Evolutionary conservation across 2,113 vertebrate species (phyloP), one percentile per base, ranked within the genome.

Genomic region (Carollia perspicillata): DNA sequence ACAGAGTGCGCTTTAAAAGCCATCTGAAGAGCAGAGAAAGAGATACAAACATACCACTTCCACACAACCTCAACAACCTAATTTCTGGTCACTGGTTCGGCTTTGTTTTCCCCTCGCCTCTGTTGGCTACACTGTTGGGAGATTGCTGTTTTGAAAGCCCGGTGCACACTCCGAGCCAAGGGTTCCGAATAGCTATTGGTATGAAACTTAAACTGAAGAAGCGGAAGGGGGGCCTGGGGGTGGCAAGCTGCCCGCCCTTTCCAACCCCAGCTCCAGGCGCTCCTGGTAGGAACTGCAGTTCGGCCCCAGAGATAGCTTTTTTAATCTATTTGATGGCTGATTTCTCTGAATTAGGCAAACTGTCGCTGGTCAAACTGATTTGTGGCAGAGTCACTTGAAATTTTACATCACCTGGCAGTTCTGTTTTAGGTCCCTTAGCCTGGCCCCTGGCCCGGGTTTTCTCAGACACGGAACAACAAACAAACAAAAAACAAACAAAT

Each of bases 221-320:
- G 95, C 98, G 94, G 91, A 91, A 92, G 28, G 71, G 92, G 74
- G 35, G 86, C 3, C 23, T 26, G 8, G 94, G 93, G 87, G 94
- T 86, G 69, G 79, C 65, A 84, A 44, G 35, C 72, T 58, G 87
- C 94, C 97, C 71, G n/a, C 78, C 93, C 97, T 98, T 97, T 97
- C 96, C 94, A 63, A 95, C 92, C 96, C 97, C 94, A 37, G 93
- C 23, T 28, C 58, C 11, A 0, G 22, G 18, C 2, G 80, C 68
- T 94, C 97, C 96, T 92, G 93, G 95, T 98, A 96, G 94, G 97
- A 97, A 96, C 63, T 85, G 89, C 84, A 81, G 16, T 91, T 96
- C 95, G 97, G 81, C 72, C 68, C 95, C 79, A 16, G 22, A 47
- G 89, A 94, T 95, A 96, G 92, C 58, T 85, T 92, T 58, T 96